Evolutionary conservation across 2,888 invertebrate species (phyloP), one percentile per base, ranked within the genome.

Genomic region (Mythimna impura): DNA sequence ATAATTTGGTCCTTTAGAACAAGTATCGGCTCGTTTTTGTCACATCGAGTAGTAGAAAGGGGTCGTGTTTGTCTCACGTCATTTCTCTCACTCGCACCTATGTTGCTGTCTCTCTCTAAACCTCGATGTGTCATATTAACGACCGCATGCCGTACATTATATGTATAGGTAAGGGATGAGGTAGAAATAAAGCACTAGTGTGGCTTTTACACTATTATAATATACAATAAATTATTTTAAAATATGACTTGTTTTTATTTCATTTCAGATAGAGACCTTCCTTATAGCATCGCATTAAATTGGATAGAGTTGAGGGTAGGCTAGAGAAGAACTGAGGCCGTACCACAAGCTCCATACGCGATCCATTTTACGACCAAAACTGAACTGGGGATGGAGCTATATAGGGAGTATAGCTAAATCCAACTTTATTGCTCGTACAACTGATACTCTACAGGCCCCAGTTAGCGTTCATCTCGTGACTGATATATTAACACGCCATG

Each of bases 121-220:
- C 7, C 60, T 20, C 10, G 36, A 60, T 20, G 57, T 10, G 25
- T 34, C 58, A 58, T 57, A 20, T 30, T 20, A 34, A 34, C n/a
- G 58, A 4, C 4, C n/a, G 1, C 2, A 5, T 0, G 9, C 8
- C 20, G 34, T 22, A 40, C 22, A 7, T 22, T n/a, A 17, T 30
- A 30, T 30, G 30, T 10, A 22, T 22, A 40, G 8, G 7, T 22
- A 22, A 22, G 7, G 22, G 17, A 22, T 61, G 12, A 61, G 22
- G 40, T 61, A 61, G 40, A 22, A 14, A 6, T 40, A 36, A 40
- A 40, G 36, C 61, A 61, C 61, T 61, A 8, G 22, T 40, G 61
- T 40, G 61, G 61, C 61, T 40, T 61, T 40, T 22, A 40, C 61
- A 61, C 61, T 40, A 22, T 61, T 61, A 22, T 61, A 6, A 40